Evolutionary conservation across 2,797 vertebrate species (phyloP), one percentile per base, ranked within the genome.

Genomic region (Heterohyrax brucei): DNA sequence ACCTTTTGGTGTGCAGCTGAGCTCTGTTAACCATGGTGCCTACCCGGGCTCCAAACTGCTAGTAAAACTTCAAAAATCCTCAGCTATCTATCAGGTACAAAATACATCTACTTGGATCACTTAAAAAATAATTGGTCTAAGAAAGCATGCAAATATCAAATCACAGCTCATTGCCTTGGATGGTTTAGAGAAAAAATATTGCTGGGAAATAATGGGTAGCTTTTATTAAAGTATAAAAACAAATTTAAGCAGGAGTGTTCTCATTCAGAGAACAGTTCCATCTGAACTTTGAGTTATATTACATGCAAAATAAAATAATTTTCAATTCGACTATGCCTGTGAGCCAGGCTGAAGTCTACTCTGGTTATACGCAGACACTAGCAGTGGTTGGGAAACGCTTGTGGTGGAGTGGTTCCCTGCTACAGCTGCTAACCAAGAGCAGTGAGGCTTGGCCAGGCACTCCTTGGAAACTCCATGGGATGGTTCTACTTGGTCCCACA

Each of bases 51-150:
- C 53, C 53, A 56, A 56, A 92, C 16, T 66, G 46, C 46, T 72
- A 83, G 68, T 66, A 50, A 87, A 83, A n/a, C n/a, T 83, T 86
- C 72, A 80, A 86, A 95, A 83, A 3, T 22, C 48, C 56, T 70
- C 46, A 66, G 14, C 44, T 75, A 33, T 68, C 91, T 78, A 79
- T 93, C 21, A 78, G 78, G 77, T 30, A 79, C 64, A 88, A 86
- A 86, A 94, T 14, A 70, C 22, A 78, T 64, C 44, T 64, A 66
- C 28, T 80, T 66, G 77, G 50, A 82, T 90, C 84, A 90, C 10
- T 92, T 95, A 80, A 73, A 91, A 96, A 77, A 68, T n/a, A 85
- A 18, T 24, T 73, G 53, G 26, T 82, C 68, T 87, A 46, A 66
- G 46, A 75, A 91, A 72, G 33, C 84, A 2, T 87, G 21, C 94